These are phyloP conservation scores for Pangasianodon gigas DNA, from an alignment of 2,113 vertebrate species.

Conservation along the genomic window DNA sequence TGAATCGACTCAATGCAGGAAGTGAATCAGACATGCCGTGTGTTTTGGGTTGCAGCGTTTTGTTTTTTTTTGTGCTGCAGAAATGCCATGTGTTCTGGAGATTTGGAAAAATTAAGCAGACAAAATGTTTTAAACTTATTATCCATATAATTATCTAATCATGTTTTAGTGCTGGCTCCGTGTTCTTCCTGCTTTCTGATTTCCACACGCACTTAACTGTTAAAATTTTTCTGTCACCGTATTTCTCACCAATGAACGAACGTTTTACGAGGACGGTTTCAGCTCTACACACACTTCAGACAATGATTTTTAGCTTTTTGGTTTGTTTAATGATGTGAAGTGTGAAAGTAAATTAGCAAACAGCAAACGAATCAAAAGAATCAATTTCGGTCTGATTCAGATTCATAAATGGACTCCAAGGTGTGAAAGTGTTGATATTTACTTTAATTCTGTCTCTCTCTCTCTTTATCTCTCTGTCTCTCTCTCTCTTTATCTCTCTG, in stretches of 20 bases:
- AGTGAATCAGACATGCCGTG: neutral
- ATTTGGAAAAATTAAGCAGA: neutral
- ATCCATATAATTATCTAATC: neutral
- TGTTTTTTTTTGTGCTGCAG: neutral
- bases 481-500: neutral
- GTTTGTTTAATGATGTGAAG: neutral
- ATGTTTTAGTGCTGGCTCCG: neutral
- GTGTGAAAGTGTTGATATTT: neutral
- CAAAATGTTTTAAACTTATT: neutral
- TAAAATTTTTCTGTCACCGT: neutral
- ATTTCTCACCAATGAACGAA: neutral
- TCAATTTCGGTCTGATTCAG: neutral
- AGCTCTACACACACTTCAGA: neutral
- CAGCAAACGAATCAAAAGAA: neutral
- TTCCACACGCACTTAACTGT: neutral
- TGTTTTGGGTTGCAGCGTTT: neutral
- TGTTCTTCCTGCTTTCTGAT: neutral
- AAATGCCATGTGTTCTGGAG: neutral
- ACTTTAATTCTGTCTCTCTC: neutral
- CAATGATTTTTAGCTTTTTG: neutral
- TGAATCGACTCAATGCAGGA: neutral
- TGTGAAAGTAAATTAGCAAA: neutral
- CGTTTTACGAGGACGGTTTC: neutral
- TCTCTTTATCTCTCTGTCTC: neutral
- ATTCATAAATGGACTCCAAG: neutral